Conservation (phyloP, 2,113 vertebrate species). For the Beaufortia kweichowensis region DNA sequence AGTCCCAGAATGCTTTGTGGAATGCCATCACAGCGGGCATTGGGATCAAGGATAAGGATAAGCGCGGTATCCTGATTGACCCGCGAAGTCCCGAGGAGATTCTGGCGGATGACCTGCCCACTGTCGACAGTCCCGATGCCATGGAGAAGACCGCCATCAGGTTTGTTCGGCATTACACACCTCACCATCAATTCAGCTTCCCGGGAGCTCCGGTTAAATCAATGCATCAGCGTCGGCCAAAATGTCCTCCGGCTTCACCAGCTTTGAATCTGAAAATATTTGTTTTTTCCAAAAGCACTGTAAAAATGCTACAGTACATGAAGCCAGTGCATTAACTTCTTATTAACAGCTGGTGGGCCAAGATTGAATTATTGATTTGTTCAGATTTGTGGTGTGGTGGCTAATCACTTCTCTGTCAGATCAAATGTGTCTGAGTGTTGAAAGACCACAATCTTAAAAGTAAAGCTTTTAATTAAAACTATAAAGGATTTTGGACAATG, state of each 20-base stretch:
- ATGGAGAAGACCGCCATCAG: constrained; percentile 89
- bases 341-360: constrained; percentile 36
- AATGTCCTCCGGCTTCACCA: neutral
- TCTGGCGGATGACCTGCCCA: constrained; percentile 83
- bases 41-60: constrained; percentile 75
- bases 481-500: neutral
- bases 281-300: too few relatives aligned
- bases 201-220: neutral
- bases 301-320: too few relatives aligned
- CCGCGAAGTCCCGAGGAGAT: constrained; percentile 83
- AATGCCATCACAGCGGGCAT: constrained; percentile 73
- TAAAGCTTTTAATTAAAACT: neutral
- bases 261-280: neutral
- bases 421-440: neutral
- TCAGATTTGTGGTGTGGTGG: neutral
- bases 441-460: constrained; percentile 12
- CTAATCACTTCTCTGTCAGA: constrained; percentile 5
- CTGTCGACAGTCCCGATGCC: constrained; percentile 80
- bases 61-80: constrained; percentile 73
- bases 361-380: constrained; percentile 30
- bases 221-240: neutral
- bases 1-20: constrained; percentile 88
- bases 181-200: neutral
- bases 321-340: constrained; percentile 12
- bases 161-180: constrained; percentile 66